Percentiles rank a stretch among this genome's conserved stretches.
These are phyloP conservation scores for Oxytorus armatus DNA, from an alignment of 2,888 invertebrate genomes.

Conservation along the genomic window DNA sequence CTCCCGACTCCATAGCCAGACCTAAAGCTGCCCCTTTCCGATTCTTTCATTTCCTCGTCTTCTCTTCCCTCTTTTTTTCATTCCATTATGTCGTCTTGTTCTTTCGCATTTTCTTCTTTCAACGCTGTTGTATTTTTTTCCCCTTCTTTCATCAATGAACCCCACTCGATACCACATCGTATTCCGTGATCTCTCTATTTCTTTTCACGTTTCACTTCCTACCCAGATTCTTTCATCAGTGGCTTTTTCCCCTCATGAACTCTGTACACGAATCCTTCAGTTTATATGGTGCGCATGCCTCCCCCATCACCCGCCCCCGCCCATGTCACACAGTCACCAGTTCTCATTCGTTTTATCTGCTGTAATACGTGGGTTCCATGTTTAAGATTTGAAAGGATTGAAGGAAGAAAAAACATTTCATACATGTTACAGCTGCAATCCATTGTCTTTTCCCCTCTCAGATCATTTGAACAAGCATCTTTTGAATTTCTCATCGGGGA, in stretches of 20 bases:
- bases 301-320: no score
- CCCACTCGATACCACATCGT: constrained; percentile 9
- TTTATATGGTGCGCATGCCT: background rate
- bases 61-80: constrained; percentile 23
- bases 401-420: background rate
- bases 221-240: constrained; percentile 18
- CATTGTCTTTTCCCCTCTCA: background rate
- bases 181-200: constrained; percentile 4
- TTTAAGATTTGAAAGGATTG: background rate
- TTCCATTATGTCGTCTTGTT: constrained; percentile 44
- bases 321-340: background rate
- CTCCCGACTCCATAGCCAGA: constrained; percentile 37
- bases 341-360: constrained; percentile 7
- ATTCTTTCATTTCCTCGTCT: constrained; percentile 47
- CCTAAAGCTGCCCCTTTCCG: constrained; percentile 39
- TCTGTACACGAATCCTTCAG: background rate
- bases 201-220: constrained; percentile 45
- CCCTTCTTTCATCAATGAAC: background rate
- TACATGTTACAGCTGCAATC: background rate
- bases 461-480: background rate
- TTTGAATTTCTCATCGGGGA: no score
- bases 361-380: background rate
- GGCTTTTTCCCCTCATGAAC: constrained; percentile 16
- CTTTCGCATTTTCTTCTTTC: constrained; percentile 24
- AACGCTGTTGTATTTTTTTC: background rate